Evolutionary conservation across 2,113 vertebrate species (phyloP), one percentile per base, ranked within the genome.

Genomic region (Chroicocephalus ridibundus): DNA sequence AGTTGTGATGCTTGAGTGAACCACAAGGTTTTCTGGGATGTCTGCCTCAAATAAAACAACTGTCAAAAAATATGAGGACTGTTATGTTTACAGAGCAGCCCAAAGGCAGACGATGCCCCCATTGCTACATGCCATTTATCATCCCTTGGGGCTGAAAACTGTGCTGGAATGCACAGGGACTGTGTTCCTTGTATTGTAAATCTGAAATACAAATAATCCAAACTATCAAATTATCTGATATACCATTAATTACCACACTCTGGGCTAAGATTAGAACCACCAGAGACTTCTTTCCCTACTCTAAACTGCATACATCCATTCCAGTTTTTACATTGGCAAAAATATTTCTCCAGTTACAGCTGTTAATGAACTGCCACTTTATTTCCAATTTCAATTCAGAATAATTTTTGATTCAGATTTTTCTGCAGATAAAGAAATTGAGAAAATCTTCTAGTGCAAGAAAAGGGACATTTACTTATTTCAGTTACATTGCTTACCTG

Each of bases 401-500:
- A n/a, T 38, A 46, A 64, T 68, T 94, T 93, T 68, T 78, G 0
- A 70, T 60, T 75, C 38, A 27, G 21, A 61, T 89, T 82, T 91
- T 94, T 79, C 47, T 89, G 18, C 74, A 91, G 44, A 10, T 64
- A 55, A 71, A 71, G 24, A 57, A 71, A 54, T 11, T 7, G 21
- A 87, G 47, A 72, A 72, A 62, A 58, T 47, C 18, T 68, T 78
- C 70, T 57, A 29, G 25, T 13, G 38, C 5, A 82, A 13, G 2
- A 64, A 49, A 76, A 57, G 22, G 1, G 16, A 42, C 19, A 69
- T 9, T 9, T n/a, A 42, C 8, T 14, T 51, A 58, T 94, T 77
- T 72, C 44, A 90, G n/a, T 17, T 70, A 29, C 4, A 29, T 29
- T 78, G 10, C 97, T 98, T 97, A 98, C 98, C 98, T 98, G 91